Conservation (phyloP, 2,113 vertebrate genomes). For the Hyaena hyaena region DNA sequence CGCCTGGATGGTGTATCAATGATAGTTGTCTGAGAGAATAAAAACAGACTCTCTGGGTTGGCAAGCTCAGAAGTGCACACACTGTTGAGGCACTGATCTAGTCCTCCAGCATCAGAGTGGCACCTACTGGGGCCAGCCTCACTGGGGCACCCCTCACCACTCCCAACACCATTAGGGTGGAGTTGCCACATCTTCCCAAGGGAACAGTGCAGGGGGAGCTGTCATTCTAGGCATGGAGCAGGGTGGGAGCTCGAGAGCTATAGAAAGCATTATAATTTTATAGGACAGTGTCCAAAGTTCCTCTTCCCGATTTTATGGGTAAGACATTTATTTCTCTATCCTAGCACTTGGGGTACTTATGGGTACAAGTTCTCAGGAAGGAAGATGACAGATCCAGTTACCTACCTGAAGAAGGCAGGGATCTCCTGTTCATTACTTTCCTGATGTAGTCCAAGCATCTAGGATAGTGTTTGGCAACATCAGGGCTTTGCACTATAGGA, state of each 20-base stretch:
- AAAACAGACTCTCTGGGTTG: not conserved
- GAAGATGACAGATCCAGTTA: not conserved
- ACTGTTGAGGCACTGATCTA: too few relatives aligned
- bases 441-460: not conserved
- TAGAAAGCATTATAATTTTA: not conserved
- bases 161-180: fast-evolving
- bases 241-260: not conserved
- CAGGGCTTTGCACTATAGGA: not conserved
- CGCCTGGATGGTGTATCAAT: not conserved
- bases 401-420: not conserved
- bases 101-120: not conserved
- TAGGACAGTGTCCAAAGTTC: not conserved
- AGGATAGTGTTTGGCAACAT: not conserved
- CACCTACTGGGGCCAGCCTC: not conserved
- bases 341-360: not conserved
- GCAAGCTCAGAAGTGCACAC: not conserved
- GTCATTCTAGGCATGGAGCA: not conserved
- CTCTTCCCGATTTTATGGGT: not conserved
- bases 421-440: not conserved
- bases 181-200: fast-evolving
- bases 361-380: not conserved
- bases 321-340: not conserved
- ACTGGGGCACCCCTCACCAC: not conserved
- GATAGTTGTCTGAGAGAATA: not conserved
- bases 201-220: too few relatives aligned